Conservation (phyloP, 1,140 invertebrate species). For the Copidosoma floridanum region DNA sequence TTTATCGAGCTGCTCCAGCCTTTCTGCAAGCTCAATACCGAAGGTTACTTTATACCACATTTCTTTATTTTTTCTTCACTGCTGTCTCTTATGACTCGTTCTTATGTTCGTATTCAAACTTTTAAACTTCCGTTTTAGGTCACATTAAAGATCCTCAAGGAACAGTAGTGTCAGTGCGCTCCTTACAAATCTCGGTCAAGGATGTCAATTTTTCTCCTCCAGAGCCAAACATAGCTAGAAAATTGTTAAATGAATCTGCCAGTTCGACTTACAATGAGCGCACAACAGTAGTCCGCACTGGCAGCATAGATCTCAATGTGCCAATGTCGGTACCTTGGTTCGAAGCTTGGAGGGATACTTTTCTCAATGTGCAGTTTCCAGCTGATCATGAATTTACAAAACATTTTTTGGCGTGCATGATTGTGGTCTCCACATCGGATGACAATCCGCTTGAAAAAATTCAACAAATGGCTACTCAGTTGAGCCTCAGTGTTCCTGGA, state of each 20-base stretch:
- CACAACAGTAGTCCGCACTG: conserved; percentile 57
- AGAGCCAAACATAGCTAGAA: conserved; percentile 79
- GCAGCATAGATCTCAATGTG: conserved; percentile 61
- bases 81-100: too few species aligned
- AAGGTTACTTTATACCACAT: conserved; percentile 60
- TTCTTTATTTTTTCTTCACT: too few species aligned
- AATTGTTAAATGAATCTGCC: conserved; percentile 85
- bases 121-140: conserved; percentile 55
- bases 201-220: conserved; percentile 79
- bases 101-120: conserved; percentile 1
- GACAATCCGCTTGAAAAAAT: conserved; percentile 78
- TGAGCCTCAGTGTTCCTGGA: conserved; percentile 73
- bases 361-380: conserved; percentile 83
- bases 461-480: conserved; percentile 72
- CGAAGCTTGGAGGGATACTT: conserved; percentile 91
- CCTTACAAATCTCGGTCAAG: conserved; percentile 76
- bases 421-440: conserved; percentile 82
- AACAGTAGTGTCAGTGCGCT: conserved; percentile 68
- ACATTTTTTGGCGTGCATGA: conserved; percentile 87
- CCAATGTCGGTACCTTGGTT: conserved; percentile 89
- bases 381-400: conserved; percentile 95
- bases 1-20: conserved; percentile 90
- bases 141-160: conserved; percentile 83
- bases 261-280: conserved; percentile 69
- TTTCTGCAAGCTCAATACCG: conserved; percentile 75